Evolutionary conservation across 1,140 invertebrate genomes (phyloP).

Genomic region (Drosophila orena): DNA sequence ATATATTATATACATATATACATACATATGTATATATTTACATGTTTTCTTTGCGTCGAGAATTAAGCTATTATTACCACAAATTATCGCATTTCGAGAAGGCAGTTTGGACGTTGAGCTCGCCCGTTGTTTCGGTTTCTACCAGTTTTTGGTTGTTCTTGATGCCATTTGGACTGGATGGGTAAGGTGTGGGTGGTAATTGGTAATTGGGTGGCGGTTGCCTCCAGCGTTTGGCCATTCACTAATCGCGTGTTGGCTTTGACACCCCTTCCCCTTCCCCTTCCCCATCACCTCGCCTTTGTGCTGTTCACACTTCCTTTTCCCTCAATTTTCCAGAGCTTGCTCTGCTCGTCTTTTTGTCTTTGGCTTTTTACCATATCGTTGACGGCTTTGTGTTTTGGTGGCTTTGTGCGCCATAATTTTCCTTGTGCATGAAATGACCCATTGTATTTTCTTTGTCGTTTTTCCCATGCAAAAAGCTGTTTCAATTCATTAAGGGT

Average conservation of each 20-base stretch:
- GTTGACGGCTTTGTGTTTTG: conserved; percentile 5
- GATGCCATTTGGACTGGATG: conserved; percentile 52
- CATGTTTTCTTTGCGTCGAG: conserved; percentile 5
- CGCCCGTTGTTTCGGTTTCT: conserved; percentile 18
- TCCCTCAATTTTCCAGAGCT: conserved; percentile 15
- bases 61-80: conserved; percentile 39
- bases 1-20: conserved; percentile 4
- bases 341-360: neutral
- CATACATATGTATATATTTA: conserved; percentile 11
- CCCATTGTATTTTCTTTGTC: conserved; percentile 28
- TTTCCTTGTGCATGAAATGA: neutral
- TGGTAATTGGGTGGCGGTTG: conserved; percentile 11
- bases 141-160: conserved; percentile 35
- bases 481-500: too few relatives aligned
- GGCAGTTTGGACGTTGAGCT: conserved; percentile 43
- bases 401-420: conserved; percentile 6
- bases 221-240: conserved; percentile 22
- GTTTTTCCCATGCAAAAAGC: conserved; percentile 15
- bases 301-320: conserved; percentile 14
- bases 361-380: conserved; percentile 10
- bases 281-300: neutral
- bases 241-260: conserved; percentile 50
- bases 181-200: conserved; percentile 8
- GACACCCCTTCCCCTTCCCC: neutral
- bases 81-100: conserved; percentile 57